Conservation (phyloP, 2,797 vertebrate genomes). For the Leptatherina wallacei region DNA sequence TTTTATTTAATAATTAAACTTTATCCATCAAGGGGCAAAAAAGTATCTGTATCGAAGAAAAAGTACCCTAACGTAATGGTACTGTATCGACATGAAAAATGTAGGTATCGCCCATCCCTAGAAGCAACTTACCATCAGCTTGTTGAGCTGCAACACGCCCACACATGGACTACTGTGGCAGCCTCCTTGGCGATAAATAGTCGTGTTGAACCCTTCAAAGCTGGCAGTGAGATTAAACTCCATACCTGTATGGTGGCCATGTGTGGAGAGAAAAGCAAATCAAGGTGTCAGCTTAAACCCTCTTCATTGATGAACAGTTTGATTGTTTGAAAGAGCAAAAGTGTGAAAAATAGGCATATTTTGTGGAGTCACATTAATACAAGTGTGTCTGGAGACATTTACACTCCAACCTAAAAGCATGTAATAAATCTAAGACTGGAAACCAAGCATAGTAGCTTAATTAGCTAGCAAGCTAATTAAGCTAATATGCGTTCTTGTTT, state of each 20-base stretch:
- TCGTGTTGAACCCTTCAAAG: conserved; percentile 78
- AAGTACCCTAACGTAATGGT: no score
- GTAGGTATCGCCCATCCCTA: no score
- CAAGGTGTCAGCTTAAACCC: neutral
- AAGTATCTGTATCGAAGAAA: no score
- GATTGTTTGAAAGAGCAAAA: neutral
- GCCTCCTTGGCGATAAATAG: conserved; percentile 78
- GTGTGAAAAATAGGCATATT: no score
- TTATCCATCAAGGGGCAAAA: no score
- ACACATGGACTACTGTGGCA: conserved; percentile 90
- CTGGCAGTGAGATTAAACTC: conserved; percentile 77
- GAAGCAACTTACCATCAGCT: conserved; percentile 83
- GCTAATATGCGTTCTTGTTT: neutral
- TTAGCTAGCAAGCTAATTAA: neutral
- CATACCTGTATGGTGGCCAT: conserved; percentile 64
- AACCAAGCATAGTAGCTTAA: neutral
- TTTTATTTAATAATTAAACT: no score
- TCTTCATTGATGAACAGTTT: neutral
- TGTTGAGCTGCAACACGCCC: conserved; percentile 85
- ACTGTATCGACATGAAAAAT: no score
- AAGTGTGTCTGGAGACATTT: neutral
- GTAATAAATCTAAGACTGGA: neutral
- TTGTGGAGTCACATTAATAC: neutral
- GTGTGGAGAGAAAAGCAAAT: conserved; percentile 2
- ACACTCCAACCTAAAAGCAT: neutral